These are phyloP conservation scores for Idaea dimidiata DNA, from an alignment of 2,888 invertebrate species.

Conservation along the genomic window DNA sequence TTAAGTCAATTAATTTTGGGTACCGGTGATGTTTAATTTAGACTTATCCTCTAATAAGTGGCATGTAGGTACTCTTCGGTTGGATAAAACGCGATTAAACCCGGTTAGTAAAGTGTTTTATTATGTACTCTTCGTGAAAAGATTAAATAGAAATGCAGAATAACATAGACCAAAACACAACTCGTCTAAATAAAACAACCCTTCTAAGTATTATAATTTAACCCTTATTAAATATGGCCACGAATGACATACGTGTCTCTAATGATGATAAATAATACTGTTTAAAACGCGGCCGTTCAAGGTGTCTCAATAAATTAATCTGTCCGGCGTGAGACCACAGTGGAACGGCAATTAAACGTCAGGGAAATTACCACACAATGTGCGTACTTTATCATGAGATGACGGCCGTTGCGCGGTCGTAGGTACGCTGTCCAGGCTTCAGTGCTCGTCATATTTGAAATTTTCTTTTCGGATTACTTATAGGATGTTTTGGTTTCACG, in stretches of 20 bases:
- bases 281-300: constrained; percentile 64
- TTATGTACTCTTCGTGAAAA: too few species aligned
- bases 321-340: constrained; percentile 64
- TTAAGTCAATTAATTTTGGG: too few species aligned
- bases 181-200: background rate
- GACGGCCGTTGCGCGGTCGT: constrained; percentile 49
- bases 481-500: constrained; percentile 34
- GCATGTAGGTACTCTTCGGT: too few species aligned
- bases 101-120: too few species aligned
- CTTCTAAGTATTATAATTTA: background rate
- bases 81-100: too few species aligned
- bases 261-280: constrained; percentile 67
- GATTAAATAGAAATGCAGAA: background rate
- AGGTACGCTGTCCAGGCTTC: constrained; percentile 30
- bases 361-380: constrained; percentile 77
- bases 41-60: too few species aligned
- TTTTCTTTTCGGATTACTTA: constrained; percentile 32
- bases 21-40: too few species aligned
- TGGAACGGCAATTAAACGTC: constrained; percentile 73
- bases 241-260: constrained; percentile 50
- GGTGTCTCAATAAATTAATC: constrained; percentile 77
- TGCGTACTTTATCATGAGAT: constrained; percentile 72
- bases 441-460: constrained; percentile 60
- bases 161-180: background rate
- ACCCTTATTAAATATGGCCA: constrained; percentile 32